A percentile compares a stretch with the other conserved stretches of the same genome.
Evolutionary conservation across 2,113 vertebrate species (phyloP).

Genomic region (Pelmatolapia mariae): DNA sequence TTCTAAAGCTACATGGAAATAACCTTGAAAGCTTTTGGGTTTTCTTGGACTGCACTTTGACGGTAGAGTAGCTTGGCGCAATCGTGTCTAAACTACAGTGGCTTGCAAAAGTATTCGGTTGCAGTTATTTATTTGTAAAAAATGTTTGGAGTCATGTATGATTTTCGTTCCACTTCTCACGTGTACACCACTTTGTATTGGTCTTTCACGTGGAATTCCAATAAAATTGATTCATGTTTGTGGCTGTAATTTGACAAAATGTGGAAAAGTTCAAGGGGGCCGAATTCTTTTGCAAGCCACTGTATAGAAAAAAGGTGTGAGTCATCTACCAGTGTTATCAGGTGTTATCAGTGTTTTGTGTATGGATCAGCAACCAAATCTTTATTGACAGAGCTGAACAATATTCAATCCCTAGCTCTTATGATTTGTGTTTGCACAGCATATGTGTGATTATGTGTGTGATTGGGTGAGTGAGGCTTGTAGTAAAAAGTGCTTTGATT

Average conservation of each 20-base stretch:
- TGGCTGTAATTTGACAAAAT: no score
- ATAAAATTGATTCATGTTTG: no score
- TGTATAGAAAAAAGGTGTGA: neutral
- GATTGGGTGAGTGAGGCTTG: neutral
- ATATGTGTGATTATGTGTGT: neutral
- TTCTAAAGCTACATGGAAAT: neutral
- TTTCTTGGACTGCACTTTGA: neutral
- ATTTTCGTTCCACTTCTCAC: no score
- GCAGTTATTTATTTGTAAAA: no score
- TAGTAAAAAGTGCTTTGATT: neutral
- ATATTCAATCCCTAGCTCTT: neutral
- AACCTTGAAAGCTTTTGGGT: neutral
- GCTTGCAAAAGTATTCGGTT: no score
- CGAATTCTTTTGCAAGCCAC: no score
- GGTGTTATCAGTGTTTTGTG: neutral
- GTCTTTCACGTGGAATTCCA: no score
- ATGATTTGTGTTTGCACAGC: neutral
- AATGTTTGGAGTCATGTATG: no score
- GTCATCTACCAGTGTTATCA: neutral
- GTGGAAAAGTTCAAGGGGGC: no score
- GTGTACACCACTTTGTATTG: no score
- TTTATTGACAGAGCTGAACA: neutral
- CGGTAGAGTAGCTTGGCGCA: neutral
- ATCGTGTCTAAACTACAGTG: neutral
- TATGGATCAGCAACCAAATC: neutral